A percentile compares a stretch with the other conserved stretches of the same genome.
These are phyloP conservation scores for Aurelia coerulea DNA, from an alignment of 30 jellyfish, hydroid and myxozoan species.

Conservation along the genomic window DNA sequence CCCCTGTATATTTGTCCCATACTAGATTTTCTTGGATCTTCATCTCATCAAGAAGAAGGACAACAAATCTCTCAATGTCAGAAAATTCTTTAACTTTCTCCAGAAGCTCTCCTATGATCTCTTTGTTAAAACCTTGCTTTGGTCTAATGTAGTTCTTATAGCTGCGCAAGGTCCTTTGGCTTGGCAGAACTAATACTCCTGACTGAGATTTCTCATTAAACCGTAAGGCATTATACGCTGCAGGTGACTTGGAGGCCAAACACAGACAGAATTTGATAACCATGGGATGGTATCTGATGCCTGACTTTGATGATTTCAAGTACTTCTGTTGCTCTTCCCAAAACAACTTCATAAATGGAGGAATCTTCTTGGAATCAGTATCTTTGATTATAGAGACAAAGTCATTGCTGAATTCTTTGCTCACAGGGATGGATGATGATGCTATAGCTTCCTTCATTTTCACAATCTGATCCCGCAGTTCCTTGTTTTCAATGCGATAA, in stretches of 20 bases:
- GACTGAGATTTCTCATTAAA: constrained; percentile 6
- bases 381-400: constrained; percentile 33
- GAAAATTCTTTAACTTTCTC: constrained; percentile 43
- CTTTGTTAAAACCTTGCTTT: constrained; percentile 11
- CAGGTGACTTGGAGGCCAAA: constrained; percentile 7
- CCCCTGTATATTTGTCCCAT: constrained; percentile 90
- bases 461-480: constrained; percentile 36
- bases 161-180: constrained; percentile 17
- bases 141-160: constrained; percentile 35
- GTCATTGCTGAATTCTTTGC: constrained; percentile 36
- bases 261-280: background rate
- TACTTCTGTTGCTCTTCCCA: constrained; percentile 55
- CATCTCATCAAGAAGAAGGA: constrained; percentile 78
- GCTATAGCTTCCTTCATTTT: constrained; percentile 39
- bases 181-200: constrained; percentile 20
- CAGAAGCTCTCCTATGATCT: constrained; percentile 11
- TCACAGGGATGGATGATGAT: background rate
- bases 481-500: constrained; percentile 51
- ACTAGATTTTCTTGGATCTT: constrained; percentile 74
- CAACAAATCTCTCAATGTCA: constrained; percentile 40
- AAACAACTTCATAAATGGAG: constrained; percentile 76
- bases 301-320: background rate
- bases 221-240: constrained; percentile 12
- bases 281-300: background rate
- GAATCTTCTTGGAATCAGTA: constrained; percentile 16